Evolutionary conservation across 2,888 invertebrate genomes (phyloP).

Genomic region (Perithous albicinctus): DNA sequence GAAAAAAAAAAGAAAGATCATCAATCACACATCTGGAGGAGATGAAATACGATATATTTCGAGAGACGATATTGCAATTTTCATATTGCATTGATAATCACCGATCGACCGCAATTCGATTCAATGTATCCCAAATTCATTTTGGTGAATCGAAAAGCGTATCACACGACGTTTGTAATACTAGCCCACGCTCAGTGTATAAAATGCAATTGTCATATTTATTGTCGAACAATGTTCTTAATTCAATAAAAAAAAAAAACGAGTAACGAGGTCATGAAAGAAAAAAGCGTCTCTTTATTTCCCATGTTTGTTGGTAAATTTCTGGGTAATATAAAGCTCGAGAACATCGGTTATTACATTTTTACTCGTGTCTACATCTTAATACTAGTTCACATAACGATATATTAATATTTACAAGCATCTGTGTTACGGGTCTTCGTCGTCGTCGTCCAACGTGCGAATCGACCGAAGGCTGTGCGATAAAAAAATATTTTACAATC

Average conservation of each 20-base stretch:
- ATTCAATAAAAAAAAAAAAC: constrained; percentile 67
- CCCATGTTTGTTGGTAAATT: not conserved
- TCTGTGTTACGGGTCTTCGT: constrained; percentile 48
- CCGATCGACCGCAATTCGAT: constrained; percentile 31
- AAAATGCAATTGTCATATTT: constrained; percentile 54
- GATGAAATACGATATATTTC: constrained; percentile 42
- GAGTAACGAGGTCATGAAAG: constrained; percentile 36
- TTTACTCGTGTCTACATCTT: constrained; percentile 42
- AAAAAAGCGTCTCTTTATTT: not conserved
- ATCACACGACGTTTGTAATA: constrained; percentile 56
- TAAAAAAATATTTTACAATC: constrained; percentile 65
- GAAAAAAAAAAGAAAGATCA: not conserved
- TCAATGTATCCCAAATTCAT: constrained; percentile 12
- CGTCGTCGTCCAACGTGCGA: constrained; percentile 37
- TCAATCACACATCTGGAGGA: constrained; percentile 46
- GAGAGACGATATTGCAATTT: constrained; percentile 47
- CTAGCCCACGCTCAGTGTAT: constrained; percentile 54
- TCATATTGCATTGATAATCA: constrained; percentile 45
- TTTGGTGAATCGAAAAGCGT: constrained; percentile 28
- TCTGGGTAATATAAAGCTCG: constrained; percentile 27
- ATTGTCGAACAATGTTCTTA: constrained; percentile 63
- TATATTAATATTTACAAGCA: constrained; percentile 69
- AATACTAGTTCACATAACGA: constrained; percentile 55
- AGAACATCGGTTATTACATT: constrained; percentile 18
- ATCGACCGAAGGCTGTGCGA: constrained; percentile 57